Evolutionary conservation across 2,797 vertebrate species (phyloP).

Genomic region (Karalla daura): DNA sequence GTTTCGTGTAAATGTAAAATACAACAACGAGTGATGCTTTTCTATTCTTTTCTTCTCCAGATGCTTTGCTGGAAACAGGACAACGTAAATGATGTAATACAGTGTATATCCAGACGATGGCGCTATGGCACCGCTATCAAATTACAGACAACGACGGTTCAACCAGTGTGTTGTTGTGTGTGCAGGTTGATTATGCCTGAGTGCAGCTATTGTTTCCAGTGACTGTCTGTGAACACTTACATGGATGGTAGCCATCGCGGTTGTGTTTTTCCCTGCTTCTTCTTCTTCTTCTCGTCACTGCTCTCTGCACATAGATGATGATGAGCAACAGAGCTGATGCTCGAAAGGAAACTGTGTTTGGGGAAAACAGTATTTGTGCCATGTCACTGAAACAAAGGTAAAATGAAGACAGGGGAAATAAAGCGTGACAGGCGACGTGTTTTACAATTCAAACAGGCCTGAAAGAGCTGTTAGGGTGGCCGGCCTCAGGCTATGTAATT

Average conservation of each 20-base stretch:
- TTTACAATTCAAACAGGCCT: slow-evolving; percentile 66
- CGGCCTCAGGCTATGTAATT: slow-evolving; percentile 53
- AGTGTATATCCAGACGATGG: slow-evolving; percentile 38
- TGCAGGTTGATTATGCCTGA: background rate
- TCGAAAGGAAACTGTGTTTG: background rate
- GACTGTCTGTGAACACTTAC: background rate
- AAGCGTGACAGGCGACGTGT: slow-evolving; percentile 60
- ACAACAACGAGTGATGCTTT: background rate
- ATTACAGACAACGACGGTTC: background rate
- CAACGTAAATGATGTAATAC: slow-evolving; percentile 18
- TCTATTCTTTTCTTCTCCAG: too few species aligned
- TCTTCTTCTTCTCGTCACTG: background rate
- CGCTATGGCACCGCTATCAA: slow-evolving; percentile 13
- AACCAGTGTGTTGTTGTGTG: slow-evolving; percentile 2
- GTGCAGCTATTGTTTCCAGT: slow-evolving; percentile 30
- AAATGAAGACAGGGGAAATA: slow-evolving; percentile 42
- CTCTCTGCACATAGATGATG: background rate
- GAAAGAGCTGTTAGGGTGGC: slow-evolving; percentile 48
- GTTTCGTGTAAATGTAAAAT: too few species aligned
- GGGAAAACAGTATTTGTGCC: slow-evolving; percentile 26
- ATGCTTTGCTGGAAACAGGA: background rate
- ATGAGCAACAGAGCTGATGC: background rate
- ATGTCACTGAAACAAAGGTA: slow-evolving; percentile 16
- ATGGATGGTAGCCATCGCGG: background rate
- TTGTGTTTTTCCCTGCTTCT: background rate